phyloP scores from a whole-genome alignment of 2,888 invertebrate species.

The Noctuana brunneofusca region DNA sequence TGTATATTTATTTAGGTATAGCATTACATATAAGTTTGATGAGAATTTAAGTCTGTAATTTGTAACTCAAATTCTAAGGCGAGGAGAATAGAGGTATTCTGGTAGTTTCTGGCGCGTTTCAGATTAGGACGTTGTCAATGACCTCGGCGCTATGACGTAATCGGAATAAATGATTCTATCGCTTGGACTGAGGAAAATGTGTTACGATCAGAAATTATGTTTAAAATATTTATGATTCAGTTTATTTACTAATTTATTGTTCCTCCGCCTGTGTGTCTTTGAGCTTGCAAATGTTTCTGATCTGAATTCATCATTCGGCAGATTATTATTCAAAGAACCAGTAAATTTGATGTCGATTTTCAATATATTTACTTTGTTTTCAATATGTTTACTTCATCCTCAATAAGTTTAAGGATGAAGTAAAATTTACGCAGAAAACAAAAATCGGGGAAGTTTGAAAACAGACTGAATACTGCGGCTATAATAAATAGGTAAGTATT shows the following conservation, averaged over 20 bases:
- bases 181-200: slow-evolving; percentile 10
- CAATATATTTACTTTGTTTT: too few species aligned
- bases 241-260: too few species aligned
- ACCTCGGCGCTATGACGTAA: slow-evolving; percentile 45
- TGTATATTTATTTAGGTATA: too few species aligned
- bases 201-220: neutral
- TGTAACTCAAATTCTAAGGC: neutral
- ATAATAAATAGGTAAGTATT: too few species aligned
- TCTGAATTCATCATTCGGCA: too few species aligned
- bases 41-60: neutral
- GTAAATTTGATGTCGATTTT: too few species aligned
- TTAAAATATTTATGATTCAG: neutral
- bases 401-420: neutral
- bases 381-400: too few species aligned
- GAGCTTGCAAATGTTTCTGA: too few species aligned
- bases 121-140: slow-evolving; percentile 39
- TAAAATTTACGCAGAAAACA: neutral
- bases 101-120: slow-evolving; percentile 19
- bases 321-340: too few species aligned
- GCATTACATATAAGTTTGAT: neutral
- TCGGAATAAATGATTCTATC: slow-evolving; percentile 39
- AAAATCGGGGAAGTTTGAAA: too few species aligned
- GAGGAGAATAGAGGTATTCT: slow-evolving; percentile 4
- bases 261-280: too few species aligned
- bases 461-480: too few species aligned